A percentile compares a stretch with the other conserved stretches of the same genome.
Evolutionary conservation across 2,113 vertebrate genomes (phyloP).

Genomic region (Dermatemys mawii): DNA sequence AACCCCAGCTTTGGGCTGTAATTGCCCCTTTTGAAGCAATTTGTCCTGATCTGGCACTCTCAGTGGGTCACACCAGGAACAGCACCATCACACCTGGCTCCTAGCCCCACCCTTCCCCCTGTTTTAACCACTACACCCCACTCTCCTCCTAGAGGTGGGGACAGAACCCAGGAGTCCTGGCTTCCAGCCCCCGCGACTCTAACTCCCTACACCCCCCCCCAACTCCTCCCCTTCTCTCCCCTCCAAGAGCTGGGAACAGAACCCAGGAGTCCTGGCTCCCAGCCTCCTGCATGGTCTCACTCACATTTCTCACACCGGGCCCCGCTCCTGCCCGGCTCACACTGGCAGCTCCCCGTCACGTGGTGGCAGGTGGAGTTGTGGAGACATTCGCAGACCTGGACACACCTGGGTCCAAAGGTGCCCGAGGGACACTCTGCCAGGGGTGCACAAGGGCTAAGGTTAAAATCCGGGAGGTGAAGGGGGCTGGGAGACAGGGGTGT

Average conservation of each 20-base stretch:
- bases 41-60: too few relatives aligned
- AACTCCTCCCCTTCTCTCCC: neutral
- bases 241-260: neutral
- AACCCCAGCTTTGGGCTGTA: too few relatives aligned
- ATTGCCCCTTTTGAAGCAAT: too few relatives aligned
- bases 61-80: too few relatives aligned
- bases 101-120: too few relatives aligned
- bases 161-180: too few relatives aligned
- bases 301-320: conserved; percentile 40
- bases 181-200: too few relatives aligned
- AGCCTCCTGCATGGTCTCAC: neutral
- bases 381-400: conserved; percentile 79
- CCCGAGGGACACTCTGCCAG: conserved; percentile 71
- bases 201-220: too few relatives aligned
- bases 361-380: conserved; percentile 76
- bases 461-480: neutral
- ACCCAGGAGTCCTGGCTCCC: neutral
- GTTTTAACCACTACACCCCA: too few relatives aligned
- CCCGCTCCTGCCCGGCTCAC: conserved; percentile 40
- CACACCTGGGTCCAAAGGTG: conserved; percentile 78
- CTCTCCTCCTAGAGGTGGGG: too few relatives aligned
- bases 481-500: too few relatives aligned
- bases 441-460: neutral
- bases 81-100: too few relatives aligned
- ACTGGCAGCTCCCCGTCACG: conserved; percentile 77